phyloP scores from a whole-genome alignment of 2,888 invertebrate species.

The Arrhopalites spinosus region DNA sequence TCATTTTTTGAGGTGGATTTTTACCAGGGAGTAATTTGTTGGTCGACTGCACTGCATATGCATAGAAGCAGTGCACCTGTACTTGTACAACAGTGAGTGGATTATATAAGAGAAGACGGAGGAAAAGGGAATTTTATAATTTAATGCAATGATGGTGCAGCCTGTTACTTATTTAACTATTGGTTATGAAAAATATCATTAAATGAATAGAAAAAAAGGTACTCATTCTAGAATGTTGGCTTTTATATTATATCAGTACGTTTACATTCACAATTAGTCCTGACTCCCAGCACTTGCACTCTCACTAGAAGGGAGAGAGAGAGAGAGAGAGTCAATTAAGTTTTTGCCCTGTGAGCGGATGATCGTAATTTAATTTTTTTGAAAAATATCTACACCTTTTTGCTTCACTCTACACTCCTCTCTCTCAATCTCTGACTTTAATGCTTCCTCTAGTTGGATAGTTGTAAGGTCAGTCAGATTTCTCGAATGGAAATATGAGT shows the following conservation, averaged over 20 bases:
- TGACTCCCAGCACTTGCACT: neutral
- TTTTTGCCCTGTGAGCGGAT: neutral
- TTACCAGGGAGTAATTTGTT: neutral
- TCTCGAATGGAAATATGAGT: neutral
- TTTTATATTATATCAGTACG: too few relatives aligned
- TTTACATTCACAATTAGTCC: too few relatives aligned
- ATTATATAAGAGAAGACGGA: neutral
- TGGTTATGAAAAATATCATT: neutral
- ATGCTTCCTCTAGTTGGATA: neutral
- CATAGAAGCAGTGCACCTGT: too few relatives aligned
- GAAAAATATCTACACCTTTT: neutral
- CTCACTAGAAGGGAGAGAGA: neutral
- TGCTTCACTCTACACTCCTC: neutral
- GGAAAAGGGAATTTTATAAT: neutral
- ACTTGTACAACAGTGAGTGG: neutral
- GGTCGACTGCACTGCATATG: neutral
- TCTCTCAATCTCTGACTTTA: neutral
- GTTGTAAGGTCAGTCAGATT: neutral
- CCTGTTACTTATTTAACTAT: neutral
- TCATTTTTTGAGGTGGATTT: neutral
- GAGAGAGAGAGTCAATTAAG: constrained; percentile 8
- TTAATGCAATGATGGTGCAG: neutral
- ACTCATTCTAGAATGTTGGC: too few relatives aligned
- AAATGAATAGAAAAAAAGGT: neutral
- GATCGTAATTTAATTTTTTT: constrained; percentile 8